Evolutionary conservation across 2,113 vertebrate genomes (phyloP).

Genomic region (Toxostoma redivivum): DNA sequence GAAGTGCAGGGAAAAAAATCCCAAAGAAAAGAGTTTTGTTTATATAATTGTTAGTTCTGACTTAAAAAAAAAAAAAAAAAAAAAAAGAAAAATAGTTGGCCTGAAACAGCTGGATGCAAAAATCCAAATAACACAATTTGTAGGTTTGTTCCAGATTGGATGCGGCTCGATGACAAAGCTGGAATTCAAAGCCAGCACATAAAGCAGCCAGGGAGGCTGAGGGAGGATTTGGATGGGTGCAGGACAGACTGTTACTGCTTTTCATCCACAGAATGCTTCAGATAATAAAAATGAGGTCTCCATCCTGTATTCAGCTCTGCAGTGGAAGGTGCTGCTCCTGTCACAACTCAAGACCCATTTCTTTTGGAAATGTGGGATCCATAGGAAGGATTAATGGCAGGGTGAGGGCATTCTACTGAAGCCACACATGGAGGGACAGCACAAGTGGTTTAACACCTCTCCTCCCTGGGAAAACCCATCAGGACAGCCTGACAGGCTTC

Average conservation of each 20-base stretch:
- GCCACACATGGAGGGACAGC: rapidly evolving
- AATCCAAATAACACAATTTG: not conserved
- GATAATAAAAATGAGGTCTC: not conserved
- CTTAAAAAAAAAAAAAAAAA: not conserved
- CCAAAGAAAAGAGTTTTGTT: not conserved
- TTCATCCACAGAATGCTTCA: not conserved
- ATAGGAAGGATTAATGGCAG: not conserved
- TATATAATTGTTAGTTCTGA: not conserved
- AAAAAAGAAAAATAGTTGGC: not conserved
- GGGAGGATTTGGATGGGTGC: not conserved
- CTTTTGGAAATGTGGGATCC: not conserved
- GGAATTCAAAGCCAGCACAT: not conserved
- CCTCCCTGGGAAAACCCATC: not conserved
- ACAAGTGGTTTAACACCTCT: not conserved
- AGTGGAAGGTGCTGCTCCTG: not conserved
- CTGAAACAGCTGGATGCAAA: not conserved
- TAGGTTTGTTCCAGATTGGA: not conserved
- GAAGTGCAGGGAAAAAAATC: not conserved
- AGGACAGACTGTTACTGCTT: not conserved
- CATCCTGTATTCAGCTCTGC: not conserved
- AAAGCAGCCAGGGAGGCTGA: not conserved
- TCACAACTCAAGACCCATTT: not conserved
- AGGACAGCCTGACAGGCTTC: not conserved
- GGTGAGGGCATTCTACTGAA: not conserved
- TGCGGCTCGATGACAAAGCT: not conserved